Conservation (phyloP, 2,888 invertebrate genomes). For the Lepidocyrtoides sp. region DNA sequence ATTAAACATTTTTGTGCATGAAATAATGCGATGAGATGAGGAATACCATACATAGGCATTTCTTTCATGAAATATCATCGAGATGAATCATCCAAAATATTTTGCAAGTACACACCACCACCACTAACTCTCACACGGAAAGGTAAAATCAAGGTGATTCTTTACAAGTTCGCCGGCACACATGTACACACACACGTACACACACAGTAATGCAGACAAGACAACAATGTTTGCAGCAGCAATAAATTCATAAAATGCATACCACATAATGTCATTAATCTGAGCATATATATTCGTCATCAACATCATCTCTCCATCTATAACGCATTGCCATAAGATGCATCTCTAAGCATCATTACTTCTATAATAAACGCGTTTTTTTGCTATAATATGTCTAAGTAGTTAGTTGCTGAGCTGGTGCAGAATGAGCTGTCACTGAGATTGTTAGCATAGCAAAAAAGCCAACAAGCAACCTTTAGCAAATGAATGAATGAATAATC, state of each 20-base stretch:
- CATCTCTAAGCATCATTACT: no score
- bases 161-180: slow-evolving; percentile 59
- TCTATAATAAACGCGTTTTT: no score
- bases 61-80: slow-evolving; percentile 52
- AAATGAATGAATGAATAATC: slow-evolving; percentile 25
- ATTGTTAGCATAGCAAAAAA: slow-evolving; percentile 25
- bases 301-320: background rate
- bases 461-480: background rate
- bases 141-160: slow-evolving; percentile 70
- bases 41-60: slow-evolving; percentile 52
- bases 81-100: slow-evolving; percentile 65
- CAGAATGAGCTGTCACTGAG: slow-evolving; percentile 35
- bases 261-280: slow-evolving; percentile 35
- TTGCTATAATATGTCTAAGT: no score
- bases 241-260: background rate
- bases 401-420: background rate
- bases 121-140: slow-evolving; percentile 7
- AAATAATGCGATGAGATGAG: slow-evolving; percentile 33
- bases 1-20: slow-evolving; percentile 3
- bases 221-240: background rate
- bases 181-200: background rate
- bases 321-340: no score
- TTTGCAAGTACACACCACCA: background rate
- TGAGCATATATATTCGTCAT: background rate
- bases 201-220: background rate